A percentile compares a stretch with the other conserved stretches of the same genome.
Evolutionary conservation across 2,797 vertebrate species (phyloP).

Genomic region (Aeoliscus strigatus): DNA sequence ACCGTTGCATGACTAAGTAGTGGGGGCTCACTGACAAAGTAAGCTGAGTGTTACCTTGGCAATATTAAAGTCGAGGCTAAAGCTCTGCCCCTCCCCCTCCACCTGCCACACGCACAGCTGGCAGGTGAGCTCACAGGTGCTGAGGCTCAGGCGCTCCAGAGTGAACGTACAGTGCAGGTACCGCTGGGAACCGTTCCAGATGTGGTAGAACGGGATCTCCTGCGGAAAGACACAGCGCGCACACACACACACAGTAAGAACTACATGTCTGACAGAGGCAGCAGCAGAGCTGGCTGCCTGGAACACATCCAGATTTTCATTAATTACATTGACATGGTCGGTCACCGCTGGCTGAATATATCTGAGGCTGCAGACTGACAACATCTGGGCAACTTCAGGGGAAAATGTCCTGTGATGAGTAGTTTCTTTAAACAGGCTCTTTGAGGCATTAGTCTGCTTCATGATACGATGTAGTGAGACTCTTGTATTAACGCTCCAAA

Average conservation of each 20-base stretch:
- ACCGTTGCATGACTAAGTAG: neutral
- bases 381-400: constrained; percentile 13
- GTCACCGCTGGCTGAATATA: constrained; percentile 24
- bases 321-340: constrained; percentile 43
- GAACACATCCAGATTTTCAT: constrained; percentile 33
- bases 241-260: constrained; percentile 38
- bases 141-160: constrained; percentile 90
- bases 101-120: constrained; percentile 99
- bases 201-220: constrained; percentile 98
- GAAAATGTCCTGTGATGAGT: constrained; percentile 13
- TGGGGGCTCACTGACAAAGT: neutral
- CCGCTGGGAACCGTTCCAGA: constrained; percentile 94
- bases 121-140: constrained; percentile 93
- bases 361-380: constrained; percentile 39
- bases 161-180: constrained; percentile 96
- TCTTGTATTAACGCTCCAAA: too few species aligned
- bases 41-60: constrained; percentile 80
- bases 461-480: too few species aligned
- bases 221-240: constrained; percentile 46
- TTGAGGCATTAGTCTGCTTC: too few species aligned
- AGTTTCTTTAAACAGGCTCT: constrained; percentile 8
- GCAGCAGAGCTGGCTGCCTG: constrained; percentile 39
- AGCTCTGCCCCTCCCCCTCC: constrained; percentile 96
- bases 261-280: constrained; percentile 21
- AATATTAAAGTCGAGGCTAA: constrained; percentile 92